Conservation (phyloP, 2,113 vertebrate genomes). For the Atrichornis clamosus region DNA sequence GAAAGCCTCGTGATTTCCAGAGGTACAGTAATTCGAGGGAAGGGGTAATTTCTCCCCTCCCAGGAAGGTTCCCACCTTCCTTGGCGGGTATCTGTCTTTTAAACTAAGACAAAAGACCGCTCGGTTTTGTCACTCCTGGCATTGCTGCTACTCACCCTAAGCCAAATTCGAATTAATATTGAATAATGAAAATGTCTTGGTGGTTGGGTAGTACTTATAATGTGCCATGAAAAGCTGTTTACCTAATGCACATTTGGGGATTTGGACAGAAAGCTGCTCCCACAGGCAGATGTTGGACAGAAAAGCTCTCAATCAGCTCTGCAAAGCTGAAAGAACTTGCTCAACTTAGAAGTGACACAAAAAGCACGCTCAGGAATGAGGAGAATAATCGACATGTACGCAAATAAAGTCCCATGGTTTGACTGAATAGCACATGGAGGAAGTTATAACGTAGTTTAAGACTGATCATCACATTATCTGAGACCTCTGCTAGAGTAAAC, state of each 20-base stretch:
- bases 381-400: neutral
- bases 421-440: neutral
- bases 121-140: neutral
- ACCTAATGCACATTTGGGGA: neutral
- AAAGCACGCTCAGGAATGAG: rapidly evolving
- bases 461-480: neutral
- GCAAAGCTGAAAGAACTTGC: neutral
- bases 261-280: neutral
- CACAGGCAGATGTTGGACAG: neutral
- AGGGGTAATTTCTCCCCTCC: no score
- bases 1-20: no score
- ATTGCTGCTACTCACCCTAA: neutral
- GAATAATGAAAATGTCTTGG: neutral
- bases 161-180: neutral
- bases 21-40: no score
- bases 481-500: neutral
- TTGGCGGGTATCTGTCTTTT: no score
- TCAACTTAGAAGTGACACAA: neutral
- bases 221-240: neutral
- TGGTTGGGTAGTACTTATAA: neutral
- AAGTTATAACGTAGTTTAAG: neutral
- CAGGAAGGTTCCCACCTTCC: no score
- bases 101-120: no score
- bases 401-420: neutral
- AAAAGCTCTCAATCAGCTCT: neutral